A percentile compares a stretch with the other conserved stretches of the same genome.
Evolutionary conservation across 2,113 vertebrate species (phyloP).

Genomic region (Tiliqua scincoides): DNA sequence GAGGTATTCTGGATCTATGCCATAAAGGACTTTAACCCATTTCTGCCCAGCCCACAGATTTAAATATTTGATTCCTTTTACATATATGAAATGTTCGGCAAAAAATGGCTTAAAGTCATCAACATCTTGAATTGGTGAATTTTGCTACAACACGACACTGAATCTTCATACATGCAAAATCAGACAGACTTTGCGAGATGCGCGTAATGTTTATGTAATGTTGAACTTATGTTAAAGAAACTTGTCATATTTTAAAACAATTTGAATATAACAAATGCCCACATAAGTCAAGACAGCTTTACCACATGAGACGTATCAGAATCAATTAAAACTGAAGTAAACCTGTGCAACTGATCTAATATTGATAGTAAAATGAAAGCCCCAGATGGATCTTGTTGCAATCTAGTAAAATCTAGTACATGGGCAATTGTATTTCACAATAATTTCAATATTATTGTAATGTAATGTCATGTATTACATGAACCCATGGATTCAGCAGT

Average conservation of each 20-base stretch:
- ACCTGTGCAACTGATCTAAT: constrained; percentile 25
- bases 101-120: too few relatives aligned
- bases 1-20: too few relatives aligned
- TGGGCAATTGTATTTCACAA: constrained; percentile 56
- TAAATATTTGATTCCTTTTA: too few relatives aligned
- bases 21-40: too few relatives aligned
- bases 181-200: background rate
- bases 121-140: background rate
- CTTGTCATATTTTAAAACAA: background rate
- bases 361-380: constrained; percentile 43
- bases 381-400: constrained; percentile 37
- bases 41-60: too few relatives aligned
- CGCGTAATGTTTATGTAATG: background rate
- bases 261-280: constrained; percentile 41
- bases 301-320: constrained; percentile 51
- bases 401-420: constrained; percentile 27
- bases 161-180: too few relatives aligned
- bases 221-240: background rate
- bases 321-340: background rate
- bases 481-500: constrained; percentile 68
- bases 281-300: constrained; percentile 39
- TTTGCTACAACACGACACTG: background rate
- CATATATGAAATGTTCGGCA: too few relatives aligned
- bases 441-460: constrained; percentile 61
- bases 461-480: constrained; percentile 57